phyloP scores from a whole-genome alignment of 2,797 vertebrate species.

The Rhinatrema bivittatum region DNA sequence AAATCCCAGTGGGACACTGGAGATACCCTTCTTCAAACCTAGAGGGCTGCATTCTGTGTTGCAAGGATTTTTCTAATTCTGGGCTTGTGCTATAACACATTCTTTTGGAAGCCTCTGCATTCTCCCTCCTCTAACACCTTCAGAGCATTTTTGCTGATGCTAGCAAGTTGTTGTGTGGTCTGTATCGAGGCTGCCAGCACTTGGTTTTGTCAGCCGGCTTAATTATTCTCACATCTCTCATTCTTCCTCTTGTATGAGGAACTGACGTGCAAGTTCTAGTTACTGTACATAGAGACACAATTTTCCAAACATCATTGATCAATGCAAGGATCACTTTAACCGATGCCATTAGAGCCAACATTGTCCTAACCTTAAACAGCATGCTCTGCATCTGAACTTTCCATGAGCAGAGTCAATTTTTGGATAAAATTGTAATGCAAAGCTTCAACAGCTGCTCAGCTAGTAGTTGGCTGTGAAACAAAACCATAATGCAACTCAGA shows the following conservation, averaged over 20 bases:
- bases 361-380: conserved; percentile 41
- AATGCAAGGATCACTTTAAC: conserved; percentile 2
- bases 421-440: conserved; percentile 34
- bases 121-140: no score
- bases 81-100: no score
- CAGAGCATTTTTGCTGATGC: conserved; percentile 37
- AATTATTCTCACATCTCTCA: conserved; percentile 47
- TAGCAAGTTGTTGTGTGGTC: conserved; percentile 40
- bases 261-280: conserved; percentile 32
- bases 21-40: no score
- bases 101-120: no score
- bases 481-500: conserved; percentile 34
- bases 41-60: no score
- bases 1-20: no score
- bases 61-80: no score
- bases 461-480: conserved; percentile 32
- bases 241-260: conserved; percentile 43
- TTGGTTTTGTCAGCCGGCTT: conserved; percentile 35
- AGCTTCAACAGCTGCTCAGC: conserved; percentile 46
- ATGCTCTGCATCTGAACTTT: conserved; percentile 37
- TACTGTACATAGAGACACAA: background rate
- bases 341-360: conserved; percentile 25
- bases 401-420: conserved; percentile 45
- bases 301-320: conserved; percentile 20
- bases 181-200: conserved; percentile 25